A percentile compares a stretch with the other conserved stretches of the same genome.
Evolutionary conservation across 1,140 invertebrate species (phyloP).

Genomic region (Hyphantria cunea): DNA sequence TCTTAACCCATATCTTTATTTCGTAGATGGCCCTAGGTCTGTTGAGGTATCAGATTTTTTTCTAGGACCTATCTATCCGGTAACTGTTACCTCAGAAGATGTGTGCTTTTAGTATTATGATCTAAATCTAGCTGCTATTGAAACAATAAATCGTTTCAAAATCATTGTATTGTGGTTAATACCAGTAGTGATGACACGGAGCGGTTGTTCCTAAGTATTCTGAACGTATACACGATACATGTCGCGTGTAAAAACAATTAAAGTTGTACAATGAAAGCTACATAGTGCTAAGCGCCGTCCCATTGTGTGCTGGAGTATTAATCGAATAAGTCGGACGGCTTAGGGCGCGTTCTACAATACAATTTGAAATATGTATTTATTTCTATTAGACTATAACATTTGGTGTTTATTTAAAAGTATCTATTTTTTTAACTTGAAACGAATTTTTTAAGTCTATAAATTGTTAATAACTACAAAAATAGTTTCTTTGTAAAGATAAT

Average conservation of each 20-base stretch:
- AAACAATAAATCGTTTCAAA: conserved; percentile 7
- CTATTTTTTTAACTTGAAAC: no score
- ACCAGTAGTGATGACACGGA: conserved; percentile 8
- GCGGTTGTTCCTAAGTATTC: conserved; percentile 28
- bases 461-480: no score
- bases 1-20: no score
- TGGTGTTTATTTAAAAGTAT: no score
- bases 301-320: conserved; percentile 61
- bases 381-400: no score
- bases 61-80: no score
- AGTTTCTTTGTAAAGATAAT: conserved; percentile 26
- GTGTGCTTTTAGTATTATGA: no score
- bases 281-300: conserved; percentile 50
- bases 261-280: conserved; percentile 65
- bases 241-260: conserved; percentile 59
- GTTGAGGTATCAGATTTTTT: no score
- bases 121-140: not conserved
- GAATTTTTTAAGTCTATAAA: no score
- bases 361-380: no score
- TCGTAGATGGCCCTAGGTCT: no score
- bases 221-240: conserved; percentile 25
- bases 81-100: no score
- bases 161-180: not conserved
- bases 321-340: conserved; percentile 44
- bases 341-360: conserved; percentile 11